These are phyloP conservation scores for Oryctes rhinoceros DNA, from an alignment of 1,140 invertebrate genomes.

Conservation along the genomic window DNA sequence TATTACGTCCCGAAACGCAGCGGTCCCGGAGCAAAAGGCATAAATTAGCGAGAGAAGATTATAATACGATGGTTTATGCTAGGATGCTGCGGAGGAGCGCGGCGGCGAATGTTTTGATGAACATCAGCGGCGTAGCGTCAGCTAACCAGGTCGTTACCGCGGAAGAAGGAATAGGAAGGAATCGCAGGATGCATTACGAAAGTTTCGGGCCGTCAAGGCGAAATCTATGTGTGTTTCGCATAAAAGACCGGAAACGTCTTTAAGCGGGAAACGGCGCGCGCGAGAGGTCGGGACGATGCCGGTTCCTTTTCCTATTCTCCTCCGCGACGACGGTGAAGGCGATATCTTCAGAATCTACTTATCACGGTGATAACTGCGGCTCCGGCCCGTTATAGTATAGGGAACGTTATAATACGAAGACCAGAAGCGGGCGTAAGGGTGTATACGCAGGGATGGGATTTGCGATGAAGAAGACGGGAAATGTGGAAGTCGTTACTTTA, in stretches of 20 bases:
- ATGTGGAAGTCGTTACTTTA: not conserved
- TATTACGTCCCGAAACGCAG: not conserved
- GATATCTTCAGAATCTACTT: slow-evolving; percentile 35
- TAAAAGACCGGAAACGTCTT: slow-evolving; percentile 33
- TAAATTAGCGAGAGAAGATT: slow-evolving; percentile 24
- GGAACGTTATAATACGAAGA: slow-evolving; percentile 27
- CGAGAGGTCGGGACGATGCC: slow-evolving; percentile 15
- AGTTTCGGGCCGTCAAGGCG: slow-evolving; percentile 28
- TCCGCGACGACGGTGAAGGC: not conserved
- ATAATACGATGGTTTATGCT: not conserved
- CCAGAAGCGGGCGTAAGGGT: not conserved
- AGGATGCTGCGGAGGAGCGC: not conserved
- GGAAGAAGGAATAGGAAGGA: slow-evolving; percentile 29
- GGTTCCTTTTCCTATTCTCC: slow-evolving; percentile 21
- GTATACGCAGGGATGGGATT: not conserved
- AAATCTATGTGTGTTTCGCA: slow-evolving; percentile 35
- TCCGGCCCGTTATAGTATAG: slow-evolving; percentile 6
- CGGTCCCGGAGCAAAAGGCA: slow-evolving; percentile 14
- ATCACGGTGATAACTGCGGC: slow-evolving; percentile 29
- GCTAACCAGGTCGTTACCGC: slow-evolving; percentile 24
- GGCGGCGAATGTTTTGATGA: slow-evolving; percentile 11
- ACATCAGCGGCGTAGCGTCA: not conserved
- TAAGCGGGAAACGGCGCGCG: not conserved
- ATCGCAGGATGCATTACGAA: slow-evolving; percentile 29
- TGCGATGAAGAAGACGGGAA: not conserved